Evolutionary conservation across 1,140 invertebrate genomes (phyloP).

Genomic region (Drosophila arizonae): DNA sequence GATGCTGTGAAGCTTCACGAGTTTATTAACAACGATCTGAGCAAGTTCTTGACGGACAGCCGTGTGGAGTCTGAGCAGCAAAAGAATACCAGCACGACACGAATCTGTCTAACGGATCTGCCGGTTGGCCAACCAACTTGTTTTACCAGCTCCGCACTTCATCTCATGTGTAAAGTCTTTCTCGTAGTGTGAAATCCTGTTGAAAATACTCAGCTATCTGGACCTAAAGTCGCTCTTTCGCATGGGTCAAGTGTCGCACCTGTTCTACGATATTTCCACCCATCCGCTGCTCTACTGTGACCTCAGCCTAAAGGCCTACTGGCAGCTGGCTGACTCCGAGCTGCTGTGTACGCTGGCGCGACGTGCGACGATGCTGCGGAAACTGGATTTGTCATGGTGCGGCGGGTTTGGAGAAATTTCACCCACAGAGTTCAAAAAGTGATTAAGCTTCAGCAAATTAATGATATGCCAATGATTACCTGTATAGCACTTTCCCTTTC

Average conservation of each 20-base stretch:
- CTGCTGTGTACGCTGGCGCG: conserved; percentile 70
- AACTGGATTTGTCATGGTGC: conserved; percentile 94
- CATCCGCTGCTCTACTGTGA: conserved; percentile 91
- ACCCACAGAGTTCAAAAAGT: conserved; percentile 81
- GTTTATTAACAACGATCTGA: conserved; percentile 82
- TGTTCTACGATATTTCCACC: conserved; percentile 89
- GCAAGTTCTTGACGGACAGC: conserved; percentile 71
- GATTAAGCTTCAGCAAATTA: conserved; percentile 7
- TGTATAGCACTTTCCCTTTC: background rate
- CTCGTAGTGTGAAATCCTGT: conserved; percentile 84
- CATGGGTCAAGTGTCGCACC: conserved; percentile 89
- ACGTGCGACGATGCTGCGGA: conserved; percentile 88
- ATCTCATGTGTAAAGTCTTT: conserved; percentile 19
- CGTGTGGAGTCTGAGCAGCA: conserved; percentile 18
- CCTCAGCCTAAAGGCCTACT: conserved; percentile 90
- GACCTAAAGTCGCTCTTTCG: conserved; percentile 90
- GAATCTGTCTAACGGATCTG: conserved; percentile 57
- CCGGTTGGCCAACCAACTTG: conserved; percentile 43
- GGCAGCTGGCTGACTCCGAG: conserved; percentile 85
- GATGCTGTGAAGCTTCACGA: conserved; percentile 62
- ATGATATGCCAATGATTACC: background rate
- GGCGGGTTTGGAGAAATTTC: conserved; percentile 86
- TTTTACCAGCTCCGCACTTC: conserved; percentile 17
- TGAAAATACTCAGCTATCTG: conserved; percentile 86
- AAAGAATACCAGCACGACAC: conserved; percentile 5